Percentiles rank a stretch among this genome's conserved stretches.
These are phyloP conservation scores for Pachycephus smyrnensis DNA, from an alignment of 2,888 invertebrate genomes.

Conservation along the genomic window DNA sequence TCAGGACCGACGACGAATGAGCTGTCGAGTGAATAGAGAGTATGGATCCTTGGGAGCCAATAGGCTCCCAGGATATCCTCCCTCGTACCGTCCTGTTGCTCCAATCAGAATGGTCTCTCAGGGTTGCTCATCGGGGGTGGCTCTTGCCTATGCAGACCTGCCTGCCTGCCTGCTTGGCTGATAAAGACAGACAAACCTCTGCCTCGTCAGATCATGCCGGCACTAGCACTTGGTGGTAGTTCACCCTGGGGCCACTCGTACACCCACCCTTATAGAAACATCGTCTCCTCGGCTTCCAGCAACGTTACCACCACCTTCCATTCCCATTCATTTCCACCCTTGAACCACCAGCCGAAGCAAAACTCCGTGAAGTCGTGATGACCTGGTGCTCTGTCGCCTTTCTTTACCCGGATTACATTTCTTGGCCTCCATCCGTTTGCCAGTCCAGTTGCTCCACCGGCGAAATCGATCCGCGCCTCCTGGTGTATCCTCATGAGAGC, in stretches of 20 bases:
- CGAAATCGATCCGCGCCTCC: neutral
- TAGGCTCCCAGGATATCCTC: conserved; percentile 41
- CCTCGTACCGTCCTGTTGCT: conserved; percentile 42
- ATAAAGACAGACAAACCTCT: conserved; percentile 48
- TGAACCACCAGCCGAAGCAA: conserved; percentile 15
- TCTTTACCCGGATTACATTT: conserved; percentile 38
- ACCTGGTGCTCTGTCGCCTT: conserved; percentile 44
- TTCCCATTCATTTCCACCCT: conserved; percentile 21
- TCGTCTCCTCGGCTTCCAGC: conserved; percentile 29
- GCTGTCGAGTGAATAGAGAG: conserved; percentile 51
- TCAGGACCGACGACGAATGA: conserved; percentile 40
- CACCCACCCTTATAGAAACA: neutral
- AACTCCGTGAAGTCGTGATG: conserved; percentile 29
- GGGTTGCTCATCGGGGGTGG: conserved; percentile 35
- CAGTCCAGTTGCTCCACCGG: neutral
- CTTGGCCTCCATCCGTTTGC: conserved; percentile 7
- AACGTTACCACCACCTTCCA: conserved; percentile 32
- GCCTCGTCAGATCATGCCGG: conserved; percentile 49
- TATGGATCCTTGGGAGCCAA: conserved; percentile 56
- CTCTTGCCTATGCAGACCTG: conserved; percentile 30
- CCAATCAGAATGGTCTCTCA: conserved; percentile 46
- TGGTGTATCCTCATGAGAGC: neutral
- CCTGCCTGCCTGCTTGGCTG: conserved; percentile 41
- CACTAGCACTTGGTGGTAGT: conserved; percentile 44
- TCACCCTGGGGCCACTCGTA: conserved; percentile 36